phyloP scores from a whole-genome alignment of 2,888 invertebrate genomes.

The Zhengitettix transpicula region DNA sequence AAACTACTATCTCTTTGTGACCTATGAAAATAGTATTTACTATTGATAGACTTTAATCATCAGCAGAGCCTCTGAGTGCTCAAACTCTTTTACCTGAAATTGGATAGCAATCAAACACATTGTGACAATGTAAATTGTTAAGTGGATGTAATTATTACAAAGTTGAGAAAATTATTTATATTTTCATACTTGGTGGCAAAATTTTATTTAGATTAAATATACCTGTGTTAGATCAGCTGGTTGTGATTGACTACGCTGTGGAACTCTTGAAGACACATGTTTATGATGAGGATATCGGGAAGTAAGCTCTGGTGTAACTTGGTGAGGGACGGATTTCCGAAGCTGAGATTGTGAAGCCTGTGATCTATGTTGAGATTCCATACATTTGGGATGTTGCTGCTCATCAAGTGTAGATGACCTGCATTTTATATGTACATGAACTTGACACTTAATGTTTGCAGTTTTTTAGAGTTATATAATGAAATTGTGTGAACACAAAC shows the following conservation, averaged over 20 bases:
- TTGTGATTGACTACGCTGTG: conserved; percentile 30
- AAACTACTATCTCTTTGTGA: too few relatives aligned
- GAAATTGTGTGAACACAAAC: background rate
- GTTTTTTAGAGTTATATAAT: background rate
- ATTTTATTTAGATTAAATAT: background rate
- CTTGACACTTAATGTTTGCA: too few relatives aligned
- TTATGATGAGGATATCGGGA: background rate
- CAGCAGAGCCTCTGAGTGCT: too few relatives aligned
- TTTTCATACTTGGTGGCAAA: too few relatives aligned
- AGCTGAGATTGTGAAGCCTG: background rate
- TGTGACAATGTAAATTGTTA: too few relatives aligned
- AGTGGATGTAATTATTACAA: too few relatives aligned
- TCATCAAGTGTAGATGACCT: conserved; percentile 4
- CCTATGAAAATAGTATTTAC: too few relatives aligned
- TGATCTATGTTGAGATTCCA: background rate
- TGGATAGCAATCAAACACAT: too few relatives aligned
- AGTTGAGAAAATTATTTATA: too few relatives aligned
- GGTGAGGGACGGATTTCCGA: conserved; percentile 9
- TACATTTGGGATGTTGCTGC: background rate
- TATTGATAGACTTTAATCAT: too few relatives aligned
- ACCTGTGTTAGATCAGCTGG: conserved; percentile 27
- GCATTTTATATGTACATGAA: background rate
- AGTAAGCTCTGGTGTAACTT: conserved; percentile 6
- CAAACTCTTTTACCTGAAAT: too few relatives aligned
- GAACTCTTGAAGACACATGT: conserved; percentile 10